Evolutionary conservation across 2,113 vertebrate genomes (phyloP), one percentile per base, ranked within the genome.

Genomic region (Channa maculata): DNA sequence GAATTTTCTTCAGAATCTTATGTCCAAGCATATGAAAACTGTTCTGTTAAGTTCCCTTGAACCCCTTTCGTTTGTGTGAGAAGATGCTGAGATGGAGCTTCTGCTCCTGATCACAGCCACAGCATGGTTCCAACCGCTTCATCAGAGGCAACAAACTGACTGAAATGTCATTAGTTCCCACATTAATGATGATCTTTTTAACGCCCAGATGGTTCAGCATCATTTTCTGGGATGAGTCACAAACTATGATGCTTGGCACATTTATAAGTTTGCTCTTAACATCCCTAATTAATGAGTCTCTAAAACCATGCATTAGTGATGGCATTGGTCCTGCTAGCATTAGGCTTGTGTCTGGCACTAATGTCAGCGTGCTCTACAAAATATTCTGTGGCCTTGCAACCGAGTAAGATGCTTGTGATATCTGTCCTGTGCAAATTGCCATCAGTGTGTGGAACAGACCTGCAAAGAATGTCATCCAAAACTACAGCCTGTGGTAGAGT

Each of bases 91-190:
- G 62, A 58, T 69, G 58, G 70, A 60, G 65, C 43, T 67, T n/a
- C 14, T 36, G 5, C 46, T 55, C 36, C 24, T 80, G 71, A 81
- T 75, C 45, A 53, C 37, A 70, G 34, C 57, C 37, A 74, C 34
- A 71, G 48, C 59, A 50, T 9, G 39, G 46, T 45, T 83, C 58
- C 48, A 58, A 41, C 14, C 34, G 74, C 45, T 37, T 65, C 69
- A 75, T 85, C 66, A 67, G 52, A 83, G 37, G 59, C 70, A 33
- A 71, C 84, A 51, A 37, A 80, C 73, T 49, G 63, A 70, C 43
- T 78, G 39, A 76, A 77, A 81, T 62, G 68, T 62, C 69, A 78
- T 80, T 82, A 85, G 64, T 70, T 84, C 52, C 43, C 8, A 68
- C 44, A 50, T 74, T 65, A 76, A 73, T 50, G 52, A 50, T 80